Conservation (phyloP, 2,113 vertebrate genomes). For the Ailurus styani region DNA sequence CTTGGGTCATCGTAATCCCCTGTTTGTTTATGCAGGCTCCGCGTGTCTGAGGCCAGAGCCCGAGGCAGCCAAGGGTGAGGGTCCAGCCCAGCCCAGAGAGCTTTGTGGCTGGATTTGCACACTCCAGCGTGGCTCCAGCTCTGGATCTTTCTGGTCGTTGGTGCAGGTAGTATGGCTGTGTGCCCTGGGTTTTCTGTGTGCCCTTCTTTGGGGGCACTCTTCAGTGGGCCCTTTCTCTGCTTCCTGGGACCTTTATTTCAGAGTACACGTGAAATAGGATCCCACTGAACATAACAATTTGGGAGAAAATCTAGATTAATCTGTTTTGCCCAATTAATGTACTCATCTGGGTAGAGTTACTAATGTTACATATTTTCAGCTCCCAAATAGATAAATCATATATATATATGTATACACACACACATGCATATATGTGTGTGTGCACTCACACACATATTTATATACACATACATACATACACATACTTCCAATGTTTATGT, state of each 20-base stretch:
- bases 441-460: background rate
- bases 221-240: background rate
- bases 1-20: conserved; percentile 63
- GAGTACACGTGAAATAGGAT: background rate
- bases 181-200: background rate
- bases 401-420: background rate
- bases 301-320: conserved; percentile 16
- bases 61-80: conserved; percentile 38
- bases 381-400: background rate
- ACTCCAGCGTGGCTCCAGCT: background rate
- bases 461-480: background rate
- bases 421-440: no score
- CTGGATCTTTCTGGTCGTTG: background rate
- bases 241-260: conserved; percentile 11
- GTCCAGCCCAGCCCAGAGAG: background rate
- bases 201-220: background rate
- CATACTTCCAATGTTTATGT: background rate
- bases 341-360: background rate
- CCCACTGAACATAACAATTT: background rate
- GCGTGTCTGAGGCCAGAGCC: conserved; percentile 40
- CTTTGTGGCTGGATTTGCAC: conserved; percentile 9
- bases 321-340: background rate
- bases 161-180: background rate
- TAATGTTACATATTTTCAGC: background rate
- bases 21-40: conserved; percentile 63